Evolutionary conservation across 2,113 vertebrate genomes (phyloP).

Genomic region (Stigmatopora nigra): DNA sequence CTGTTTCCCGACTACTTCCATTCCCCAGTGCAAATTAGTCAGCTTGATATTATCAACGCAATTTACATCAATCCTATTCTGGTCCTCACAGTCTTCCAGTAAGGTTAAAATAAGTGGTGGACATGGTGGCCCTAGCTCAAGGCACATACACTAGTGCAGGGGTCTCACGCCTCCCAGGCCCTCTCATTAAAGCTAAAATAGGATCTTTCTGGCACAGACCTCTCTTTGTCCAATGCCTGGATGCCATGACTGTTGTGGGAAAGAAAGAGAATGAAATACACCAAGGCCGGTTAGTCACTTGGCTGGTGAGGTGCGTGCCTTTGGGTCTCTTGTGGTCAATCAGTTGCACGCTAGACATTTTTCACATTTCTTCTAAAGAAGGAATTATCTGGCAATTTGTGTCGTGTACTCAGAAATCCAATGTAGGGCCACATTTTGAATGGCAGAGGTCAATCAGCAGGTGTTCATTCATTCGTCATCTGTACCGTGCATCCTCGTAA

Average conservation of each 20-base stretch:
- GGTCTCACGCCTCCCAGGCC: slow-evolving; percentile 63
- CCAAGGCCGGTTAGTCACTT: slow-evolving; percentile 50
- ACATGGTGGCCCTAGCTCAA: slow-evolving; percentile 10
- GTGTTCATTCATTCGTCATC: neutral
- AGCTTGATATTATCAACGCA: neutral
- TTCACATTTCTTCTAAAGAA: slow-evolving; percentile 33
- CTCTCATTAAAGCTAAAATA: slow-evolving; percentile 71
- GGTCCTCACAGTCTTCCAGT: slow-evolving; percentile 6
- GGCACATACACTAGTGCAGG: slow-evolving; percentile 40
- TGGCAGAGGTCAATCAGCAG: neutral
- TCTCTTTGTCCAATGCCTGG: slow-evolving; percentile 63
- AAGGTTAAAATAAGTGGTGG: slow-evolving; percentile 37
- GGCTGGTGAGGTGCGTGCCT: slow-evolving; percentile 40
- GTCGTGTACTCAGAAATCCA: slow-evolving; percentile 11
- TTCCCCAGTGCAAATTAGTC: neutral
- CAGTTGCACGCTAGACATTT: slow-evolving; percentile 24
- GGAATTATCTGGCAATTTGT: slow-evolving; percentile 8
- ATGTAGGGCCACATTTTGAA: neutral
- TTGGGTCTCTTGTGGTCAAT: slow-evolving; percentile 41
- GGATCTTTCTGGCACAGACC: slow-evolving; percentile 63
- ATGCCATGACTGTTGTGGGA: slow-evolving; percentile 58
- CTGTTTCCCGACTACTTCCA: neutral
- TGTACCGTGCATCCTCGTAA: too few species aligned
- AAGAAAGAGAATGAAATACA: slow-evolving; percentile 36
- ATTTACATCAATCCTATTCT: slow-evolving; percentile 10